phyloP scores from a whole-genome alignment of 1,140 invertebrate genomes.

The Venustaconcha ellipsiformis region DNA sequence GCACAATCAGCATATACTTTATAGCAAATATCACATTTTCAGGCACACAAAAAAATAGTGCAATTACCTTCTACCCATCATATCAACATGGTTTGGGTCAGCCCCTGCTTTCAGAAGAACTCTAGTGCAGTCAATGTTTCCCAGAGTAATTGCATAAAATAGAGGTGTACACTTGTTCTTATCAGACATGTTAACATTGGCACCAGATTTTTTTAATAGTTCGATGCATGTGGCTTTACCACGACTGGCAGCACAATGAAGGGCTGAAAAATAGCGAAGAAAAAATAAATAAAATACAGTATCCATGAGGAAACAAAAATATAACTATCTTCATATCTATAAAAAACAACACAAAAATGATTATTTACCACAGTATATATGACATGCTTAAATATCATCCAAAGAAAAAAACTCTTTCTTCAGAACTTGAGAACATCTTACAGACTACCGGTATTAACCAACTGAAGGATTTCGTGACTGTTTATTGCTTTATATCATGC shows the following conservation, averaged over 20 bases:
- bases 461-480: no score
- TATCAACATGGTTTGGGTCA: constrained; percentile 91
- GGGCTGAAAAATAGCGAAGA: constrained; percentile 71
- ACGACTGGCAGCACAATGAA: constrained; percentile 96
- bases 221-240: constrained; percentile 95
- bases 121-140: constrained; percentile 94
- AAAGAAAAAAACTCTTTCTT: no score
- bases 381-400: no score
- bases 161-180: constrained; percentile 86
- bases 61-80: constrained; percentile 87
- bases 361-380: no score
- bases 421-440: no score
- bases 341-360: no score
- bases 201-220: constrained; percentile 76
- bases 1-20: no score
- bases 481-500: no score
- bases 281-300: neutral
- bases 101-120: constrained; percentile 88
- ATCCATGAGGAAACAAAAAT: no score
- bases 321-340: no score
- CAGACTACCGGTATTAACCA: no score
- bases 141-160: constrained; percentile 95
- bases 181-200: constrained; percentile 85
- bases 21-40: no score
- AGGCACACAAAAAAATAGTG: neutral